phyloP scores from a whole-genome alignment of 2,113 vertebrate species.

The Diphyllodes magnificus region DNA sequence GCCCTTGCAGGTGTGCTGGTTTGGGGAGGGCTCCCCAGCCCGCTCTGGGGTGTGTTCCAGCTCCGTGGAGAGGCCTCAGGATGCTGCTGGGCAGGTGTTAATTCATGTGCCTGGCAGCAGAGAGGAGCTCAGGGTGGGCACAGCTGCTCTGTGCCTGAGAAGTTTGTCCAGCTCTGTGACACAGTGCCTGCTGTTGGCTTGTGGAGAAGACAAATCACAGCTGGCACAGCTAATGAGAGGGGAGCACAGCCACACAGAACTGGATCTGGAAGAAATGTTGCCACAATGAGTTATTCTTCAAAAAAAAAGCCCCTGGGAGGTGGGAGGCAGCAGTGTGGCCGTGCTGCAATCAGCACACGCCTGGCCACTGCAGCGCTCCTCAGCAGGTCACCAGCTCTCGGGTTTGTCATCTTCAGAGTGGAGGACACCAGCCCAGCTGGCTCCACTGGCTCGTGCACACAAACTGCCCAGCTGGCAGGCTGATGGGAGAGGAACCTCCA shows the following conservation, averaged over 20 bases:
- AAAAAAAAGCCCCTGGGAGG: neutral
- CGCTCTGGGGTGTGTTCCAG: neutral
- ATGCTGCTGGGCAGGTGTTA: neutral
- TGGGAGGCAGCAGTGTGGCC: neutral
- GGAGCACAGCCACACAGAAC: neutral
- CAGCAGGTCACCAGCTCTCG: neutral
- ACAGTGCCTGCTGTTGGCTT: neutral
- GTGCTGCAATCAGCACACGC: neutral
- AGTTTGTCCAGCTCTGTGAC: neutral
- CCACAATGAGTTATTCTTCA: neutral
- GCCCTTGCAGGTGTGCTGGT: neutral
- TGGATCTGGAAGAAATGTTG: neutral
- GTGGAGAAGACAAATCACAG: neutral
- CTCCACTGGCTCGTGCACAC: neutral
- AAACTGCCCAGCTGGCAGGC: neutral
- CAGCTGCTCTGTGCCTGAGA: neutral
- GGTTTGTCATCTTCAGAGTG: neutral
- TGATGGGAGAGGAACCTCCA: neutral
- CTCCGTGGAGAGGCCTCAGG: neutral
- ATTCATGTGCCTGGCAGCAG: neutral
- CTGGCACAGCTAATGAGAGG: neutral
- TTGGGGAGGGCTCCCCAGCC: neutral
- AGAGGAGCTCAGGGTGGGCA: neutral
- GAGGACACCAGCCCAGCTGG: neutral
- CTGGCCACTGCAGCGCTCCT: neutral